Percentiles rank a stretch among this genome's conserved stretches.
Evolutionary conservation across 2,113 vertebrate genomes (phyloP).

Genomic region (Petrocephalus microphthalmus): DNA sequence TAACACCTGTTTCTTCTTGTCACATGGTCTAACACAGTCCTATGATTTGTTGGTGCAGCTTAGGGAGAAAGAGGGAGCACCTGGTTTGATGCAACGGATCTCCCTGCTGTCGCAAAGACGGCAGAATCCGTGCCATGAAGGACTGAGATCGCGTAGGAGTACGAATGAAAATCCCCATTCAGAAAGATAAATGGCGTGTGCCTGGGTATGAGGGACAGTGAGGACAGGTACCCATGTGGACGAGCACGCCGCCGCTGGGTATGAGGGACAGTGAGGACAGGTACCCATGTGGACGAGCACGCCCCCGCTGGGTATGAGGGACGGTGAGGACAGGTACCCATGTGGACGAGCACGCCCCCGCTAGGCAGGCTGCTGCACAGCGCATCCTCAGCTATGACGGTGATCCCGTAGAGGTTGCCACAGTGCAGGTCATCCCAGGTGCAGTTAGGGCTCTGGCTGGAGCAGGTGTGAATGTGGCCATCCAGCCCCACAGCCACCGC

Average conservation of each 20-base stretch:
- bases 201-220: neutral
- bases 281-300: too few relatives aligned
- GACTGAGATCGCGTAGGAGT: neutral
- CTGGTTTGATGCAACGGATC: neutral
- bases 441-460: constrained; percentile 47
- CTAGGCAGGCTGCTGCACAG: constrained; percentile 54
- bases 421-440: constrained; percentile 56
- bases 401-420: constrained; percentile 51
- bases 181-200: neutral
- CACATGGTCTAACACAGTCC: neutral
- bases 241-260: too few relatives aligned
- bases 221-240: too few relatives aligned
- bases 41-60: neutral
- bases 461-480: constrained; percentile 40
- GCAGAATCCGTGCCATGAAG: neutral
- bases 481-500: constrained; percentile 49
- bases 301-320: too few relatives aligned
- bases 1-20: neutral
- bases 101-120: neutral
- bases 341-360: constrained; percentile 50
- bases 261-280: neutral
- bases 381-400: constrained; percentile 41
- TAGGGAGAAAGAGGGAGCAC: neutral
- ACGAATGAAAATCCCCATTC: neutral
- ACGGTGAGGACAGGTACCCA: too few relatives aligned